Evolutionary conservation across 2,888 invertebrate species (phyloP), one percentile per base, ranked within the genome.

Genomic region (Erebia aethiops): DNA sequence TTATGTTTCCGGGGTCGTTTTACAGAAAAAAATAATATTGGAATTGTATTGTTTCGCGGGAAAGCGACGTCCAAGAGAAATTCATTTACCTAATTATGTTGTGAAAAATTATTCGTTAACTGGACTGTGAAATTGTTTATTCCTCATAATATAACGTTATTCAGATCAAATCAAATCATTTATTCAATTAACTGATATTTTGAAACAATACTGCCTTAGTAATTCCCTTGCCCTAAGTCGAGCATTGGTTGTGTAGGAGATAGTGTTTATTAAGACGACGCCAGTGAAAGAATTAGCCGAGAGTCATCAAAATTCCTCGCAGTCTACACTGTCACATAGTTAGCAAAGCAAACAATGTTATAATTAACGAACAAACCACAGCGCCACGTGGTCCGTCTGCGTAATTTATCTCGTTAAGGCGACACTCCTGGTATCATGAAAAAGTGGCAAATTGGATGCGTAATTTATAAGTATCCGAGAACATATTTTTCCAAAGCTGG

Each of bases 341-440:
- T 67, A 67, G 66, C 66, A 73, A 73, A 60, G 71, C 73, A 73
- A 73, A 73, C 69, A 71, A 64, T 73, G 71, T 73, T 71, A 66
- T 73, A 73, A 75, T 75, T 75, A 73, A 73, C 70, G 62, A 70
- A 71, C 73, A 71, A 73, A 71, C 71, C 71, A 54, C 67, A 66
- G 58, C 73, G 63, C 75, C 75, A 70, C 75, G 73, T 73, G 73
- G 72, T 67, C 72, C 66, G 71, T 69, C 71, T 71, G 66, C 74
- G 73, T 64, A 72, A 74, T 76, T 76, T 76, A 76, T 77, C 75
- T 76, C 76, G 75, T 77, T 77, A 77, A 35, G 35, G 35, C 35
- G 35, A 35, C 35, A 7, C 35, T 35, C 35, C 35, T 35, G 1
- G 35, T 7, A 35, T 7, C 35, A 35, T 35, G 35, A 35, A 35